A percentile compares a stretch with the other conserved stretches of the same genome.
phyloP scores from a whole-genome alignment of 2,797 vertebrate species.

The Sebastes flavidus region DNA sequence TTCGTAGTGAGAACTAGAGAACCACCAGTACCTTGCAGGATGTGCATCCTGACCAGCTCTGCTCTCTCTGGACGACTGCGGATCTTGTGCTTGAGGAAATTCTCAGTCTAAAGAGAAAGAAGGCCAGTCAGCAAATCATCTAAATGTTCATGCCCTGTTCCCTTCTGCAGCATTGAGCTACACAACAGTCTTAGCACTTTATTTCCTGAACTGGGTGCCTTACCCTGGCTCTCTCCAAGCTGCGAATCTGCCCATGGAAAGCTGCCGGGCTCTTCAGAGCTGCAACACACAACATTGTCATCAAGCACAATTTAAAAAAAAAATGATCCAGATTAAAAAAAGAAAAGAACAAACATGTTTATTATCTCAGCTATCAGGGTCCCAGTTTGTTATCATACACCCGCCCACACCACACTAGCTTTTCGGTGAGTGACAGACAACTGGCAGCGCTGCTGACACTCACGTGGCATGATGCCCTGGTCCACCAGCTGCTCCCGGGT shows the following conservation, averaged over 20 bases:
- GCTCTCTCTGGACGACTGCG: conserved; percentile 95
- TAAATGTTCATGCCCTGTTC: background rate
- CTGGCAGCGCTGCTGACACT: conserved; percentile 74
- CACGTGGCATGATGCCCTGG: conserved; percentile 99
- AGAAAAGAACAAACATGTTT: conserved; percentile 9
- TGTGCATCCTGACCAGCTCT: conserved; percentile 99
- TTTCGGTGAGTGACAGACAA: background rate
- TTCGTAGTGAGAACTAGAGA: background rate
- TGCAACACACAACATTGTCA: conserved; percentile 67
- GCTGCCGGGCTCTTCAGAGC: conserved; percentile 98
- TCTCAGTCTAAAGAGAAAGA: conserved; percentile 88
- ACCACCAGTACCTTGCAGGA: conserved; percentile 89
- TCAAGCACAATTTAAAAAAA: background rate
- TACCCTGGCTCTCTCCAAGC: conserved; percentile 97
- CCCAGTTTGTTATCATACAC: conserved; percentile 3
- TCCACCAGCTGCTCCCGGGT: conserved; percentile 97
- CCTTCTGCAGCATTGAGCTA: background rate
- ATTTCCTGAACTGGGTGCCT: conserved; percentile 51
- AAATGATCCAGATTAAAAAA: background rate
- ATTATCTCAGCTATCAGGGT: background rate
- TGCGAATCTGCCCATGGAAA: conserved; percentile 99
- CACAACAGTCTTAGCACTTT: background rate
- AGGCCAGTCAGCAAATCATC: background rate
- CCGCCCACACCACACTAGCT: conserved; percentile 1
- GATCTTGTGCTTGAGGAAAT: conserved; percentile 99